phyloP scores from a whole-genome alignment of 2,888 invertebrate species.

The Caenorhabditis zanzibari region DNA sequence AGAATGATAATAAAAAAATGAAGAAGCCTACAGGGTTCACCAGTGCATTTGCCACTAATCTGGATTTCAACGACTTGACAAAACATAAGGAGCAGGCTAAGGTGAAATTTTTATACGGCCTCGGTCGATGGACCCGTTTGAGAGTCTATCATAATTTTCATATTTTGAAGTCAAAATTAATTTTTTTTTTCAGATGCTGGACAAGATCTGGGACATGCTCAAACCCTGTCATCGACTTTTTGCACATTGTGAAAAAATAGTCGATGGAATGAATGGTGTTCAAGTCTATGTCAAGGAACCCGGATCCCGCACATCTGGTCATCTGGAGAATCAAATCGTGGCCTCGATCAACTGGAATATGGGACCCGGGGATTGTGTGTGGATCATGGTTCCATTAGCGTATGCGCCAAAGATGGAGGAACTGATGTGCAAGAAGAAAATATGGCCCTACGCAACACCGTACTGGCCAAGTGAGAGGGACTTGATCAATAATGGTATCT shows the following conservation, averaged over 20 bases:
- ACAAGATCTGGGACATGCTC: not conserved
- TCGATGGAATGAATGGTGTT: constrained; percentile 2
- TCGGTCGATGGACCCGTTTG: too few species aligned
- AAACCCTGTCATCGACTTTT: not conserved
- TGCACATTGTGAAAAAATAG: not conserved
- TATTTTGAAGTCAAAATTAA: too few species aligned
- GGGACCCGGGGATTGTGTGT: constrained; percentile 4
- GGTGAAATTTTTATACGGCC: too few species aligned
- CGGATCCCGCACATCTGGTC: not conserved
- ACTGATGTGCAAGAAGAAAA: not conserved
- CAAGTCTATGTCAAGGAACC: constrained; percentile 13
- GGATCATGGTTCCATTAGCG: constrained; percentile 5
- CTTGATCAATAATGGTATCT: not conserved
- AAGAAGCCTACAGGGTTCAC: too few species aligned
- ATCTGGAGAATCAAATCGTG: constrained; percentile 19
- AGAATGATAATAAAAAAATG: too few species aligned
- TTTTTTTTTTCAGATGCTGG: too few species aligned
- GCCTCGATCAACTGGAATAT: constrained; percentile 11
- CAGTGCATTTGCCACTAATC: too few species aligned
- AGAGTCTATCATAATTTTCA: too few species aligned
- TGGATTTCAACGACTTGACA: too few species aligned
- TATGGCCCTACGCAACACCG: not conserved
- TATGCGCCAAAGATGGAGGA: constrained; percentile 2
- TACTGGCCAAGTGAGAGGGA: constrained; percentile 29
- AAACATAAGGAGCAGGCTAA: too few species aligned